Base-by-base conservation (phyloP, 2,797 vertebrate species). In the Fratercula arctica region DNA sequence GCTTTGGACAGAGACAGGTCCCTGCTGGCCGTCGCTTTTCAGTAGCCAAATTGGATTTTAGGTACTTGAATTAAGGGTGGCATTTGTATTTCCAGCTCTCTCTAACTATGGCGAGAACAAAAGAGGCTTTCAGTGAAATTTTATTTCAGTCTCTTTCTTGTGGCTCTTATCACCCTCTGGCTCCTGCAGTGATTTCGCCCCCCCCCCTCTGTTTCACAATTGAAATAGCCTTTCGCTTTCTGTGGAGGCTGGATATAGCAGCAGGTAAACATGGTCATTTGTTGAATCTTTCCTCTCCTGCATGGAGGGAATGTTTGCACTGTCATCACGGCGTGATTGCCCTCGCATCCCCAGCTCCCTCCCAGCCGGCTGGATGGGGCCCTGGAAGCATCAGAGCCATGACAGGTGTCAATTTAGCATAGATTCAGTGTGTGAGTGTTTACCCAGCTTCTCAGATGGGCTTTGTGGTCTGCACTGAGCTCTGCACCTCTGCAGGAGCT, bases 251-350 rank as follows among this genome's bases (percentile, higher is more conserved):
- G 83, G n/a, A 50, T 45, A 56, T 68, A 93, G 69, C 69, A 89
- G 80, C 69, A 76, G 69, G 88, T 76, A 96, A 97, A 96, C 64
- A 86, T 4, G 37, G 64, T 33, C 83, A 35, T 96, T 92, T 95
- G 91, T 90, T 94, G 91, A 96, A 93, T 93, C 79, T 90, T 96
- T 56, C 46, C 59, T 81, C 73, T 95, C 50, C 41, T 45, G 14
- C 0, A 0, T 59, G 54, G 84, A 90, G 43, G 45, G 57, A 91
- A 59, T 96, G 82, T 96, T 95, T 97, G 87, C 85, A 37, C 33
- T 95, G 79, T 74, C 59, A 57, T 89, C 64, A n/a, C 0, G 8
- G 31, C 6, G 4, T 75, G 85, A 91, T 89, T 96, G 69, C 50
- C 57, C 76, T 96, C 19, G 1, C n/a, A 54, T 92, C 46, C 63